Percentiles rank a stretch among this genome's conserved stretches.
These are phyloP conservation scores for Acipenser ruthenus DNA, from an alignment of 2,797 vertebrate genomes.

Conservation along the genomic window DNA sequence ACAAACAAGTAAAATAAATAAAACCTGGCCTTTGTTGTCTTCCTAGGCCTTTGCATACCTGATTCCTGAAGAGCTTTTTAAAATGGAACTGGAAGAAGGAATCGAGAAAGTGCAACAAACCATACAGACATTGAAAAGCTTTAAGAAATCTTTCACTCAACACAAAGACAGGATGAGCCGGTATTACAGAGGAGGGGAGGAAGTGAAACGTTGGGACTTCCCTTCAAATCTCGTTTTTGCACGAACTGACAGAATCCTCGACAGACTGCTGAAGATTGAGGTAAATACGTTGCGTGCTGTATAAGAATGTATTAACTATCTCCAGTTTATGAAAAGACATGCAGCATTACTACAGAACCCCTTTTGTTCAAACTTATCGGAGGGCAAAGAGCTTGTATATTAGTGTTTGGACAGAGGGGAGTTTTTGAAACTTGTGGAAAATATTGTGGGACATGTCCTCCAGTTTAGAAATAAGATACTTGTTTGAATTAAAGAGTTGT, in stretches of 20 bases:
- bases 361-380: no score
- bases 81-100: slow-evolving; percentile 66
- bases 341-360: no score
- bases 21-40: not conserved
- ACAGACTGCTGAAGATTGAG: slow-evolving; percentile 52
- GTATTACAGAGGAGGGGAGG: slow-evolving; percentile 29
- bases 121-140: slow-evolving; percentile 47
- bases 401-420: no score
- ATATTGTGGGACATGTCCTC: no score
- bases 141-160: slow-evolving; percentile 52
- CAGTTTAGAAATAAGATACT: no score
- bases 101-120: slow-evolving; percentile 55
- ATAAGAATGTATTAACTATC: no score
- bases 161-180: slow-evolving; percentile 32
- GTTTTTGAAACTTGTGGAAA: no score
- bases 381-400: no score
- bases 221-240: slow-evolving; percentile 49
- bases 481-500: no score
- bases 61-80: slow-evolving; percentile 69
- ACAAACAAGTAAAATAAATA: not conserved
- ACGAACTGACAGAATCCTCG: slow-evolving; percentile 44
- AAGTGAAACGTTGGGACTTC: slow-evolving; percentile 55
- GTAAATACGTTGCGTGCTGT: slow-evolving; percentile 18
- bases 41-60: slow-evolving; percentile 58
- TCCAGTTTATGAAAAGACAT: no score